Evolutionary conservation across 2,113 vertebrate species (phyloP), one percentile per base, ranked within the genome.

Genomic region (Zosterops lateralis): DNA sequence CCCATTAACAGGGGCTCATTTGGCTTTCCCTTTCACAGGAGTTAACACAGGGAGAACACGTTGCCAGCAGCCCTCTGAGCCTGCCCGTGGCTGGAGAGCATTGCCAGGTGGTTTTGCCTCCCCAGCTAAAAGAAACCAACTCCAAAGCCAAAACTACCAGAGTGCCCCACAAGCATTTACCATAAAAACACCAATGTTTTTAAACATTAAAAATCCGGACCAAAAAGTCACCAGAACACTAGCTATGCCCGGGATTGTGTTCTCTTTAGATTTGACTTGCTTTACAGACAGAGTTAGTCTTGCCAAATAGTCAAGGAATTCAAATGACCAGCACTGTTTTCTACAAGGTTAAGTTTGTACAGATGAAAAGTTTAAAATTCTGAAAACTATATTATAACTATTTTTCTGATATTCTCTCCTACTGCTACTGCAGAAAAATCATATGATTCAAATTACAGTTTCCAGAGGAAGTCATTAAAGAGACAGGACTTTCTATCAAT

Each of bases 401-500:
- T 44, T 91, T 84, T 79, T 82, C 74, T 85, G 20, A 87, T 76
- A 85, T 28, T 79, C 44, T 12, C 77, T 79, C 42, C 54, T 70
- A 25, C 24, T 82, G 31, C 70, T 91, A 40, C 45, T 70, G 62
- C 24, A 91, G 53, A 31, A 89, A 91, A 72, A 51, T 73, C 38
- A 9, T 40, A 56, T 29, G 29, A 93, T 73, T 91, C 58, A 79
- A 89, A 85, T 96, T 61, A 90, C 7, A 40, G 50, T 62, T 92
- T 92, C 89, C 84, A 87, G 62, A 93, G 84, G 81, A 96, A 94
- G 62, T 76, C 8, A 92, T 89, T 94, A 86, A 77, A 79, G 34
- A 72, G 20, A 75, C 32, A 61, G 47, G 56, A 70, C 9, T 61
- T 93, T 84, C 17, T 87, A 70, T 72, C 81, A 93, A 50, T 75